phyloP scores from a whole-genome alignment of 30 jellyfish, hydroid and myxozoan genomes.

The Rhopilema esculentum region DNA sequence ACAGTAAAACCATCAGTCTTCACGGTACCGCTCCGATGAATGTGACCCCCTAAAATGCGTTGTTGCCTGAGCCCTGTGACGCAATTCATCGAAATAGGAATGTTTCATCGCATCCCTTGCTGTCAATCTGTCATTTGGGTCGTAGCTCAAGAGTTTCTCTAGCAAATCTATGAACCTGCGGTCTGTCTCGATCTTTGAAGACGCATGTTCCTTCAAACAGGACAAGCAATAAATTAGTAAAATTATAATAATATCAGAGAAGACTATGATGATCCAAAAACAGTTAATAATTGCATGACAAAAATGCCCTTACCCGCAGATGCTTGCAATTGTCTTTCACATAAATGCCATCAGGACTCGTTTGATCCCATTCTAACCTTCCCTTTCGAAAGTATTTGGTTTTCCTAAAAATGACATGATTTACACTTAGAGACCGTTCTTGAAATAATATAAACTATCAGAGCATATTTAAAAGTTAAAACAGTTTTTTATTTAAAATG shows the following conservation, averaged over 20 bases:
- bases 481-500: no score
- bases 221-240: no score
- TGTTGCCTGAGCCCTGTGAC: constrained; percentile 2
- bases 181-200: constrained; percentile 59
- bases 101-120: constrained; percentile 86
- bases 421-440: neutral
- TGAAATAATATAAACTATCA: no score
- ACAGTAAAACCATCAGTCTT: no score
- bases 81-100: constrained; percentile 68
- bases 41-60: constrained; percentile 36
- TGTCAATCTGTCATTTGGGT: constrained; percentile 79
- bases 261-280: neutral
- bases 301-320: constrained; percentile 76
- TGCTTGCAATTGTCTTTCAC: constrained; percentile 84
- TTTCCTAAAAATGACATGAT: constrained; percentile 56
- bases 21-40: neutral
- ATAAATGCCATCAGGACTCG: constrained; percentile 78
- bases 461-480: no score
- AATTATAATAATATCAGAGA: neutral
- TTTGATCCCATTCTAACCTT: constrained; percentile 83
- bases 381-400: constrained; percentile 86
- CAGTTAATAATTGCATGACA: no score
- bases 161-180: constrained; percentile 70
- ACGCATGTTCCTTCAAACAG: constrained; percentile 66
- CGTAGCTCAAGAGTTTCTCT: constrained; percentile 65